Evolutionary conservation across 2,113 vertebrate genomes (phyloP), one percentile per base, ranked within the genome.

Genomic region (Danionella cerebrum): DNA sequence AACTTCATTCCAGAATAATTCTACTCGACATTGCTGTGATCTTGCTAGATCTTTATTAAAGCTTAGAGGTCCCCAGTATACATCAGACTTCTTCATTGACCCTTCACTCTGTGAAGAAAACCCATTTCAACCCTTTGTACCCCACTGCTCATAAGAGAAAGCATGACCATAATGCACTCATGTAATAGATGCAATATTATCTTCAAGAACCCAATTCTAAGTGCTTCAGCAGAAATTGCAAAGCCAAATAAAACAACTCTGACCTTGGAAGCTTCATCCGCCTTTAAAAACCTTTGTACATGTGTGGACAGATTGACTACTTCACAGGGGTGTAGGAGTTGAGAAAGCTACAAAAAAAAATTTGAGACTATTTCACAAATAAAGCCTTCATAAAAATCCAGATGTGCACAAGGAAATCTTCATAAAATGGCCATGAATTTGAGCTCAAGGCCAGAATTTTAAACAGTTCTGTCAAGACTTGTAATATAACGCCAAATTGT

Each of bases 301-400:
- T 18, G 27, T 18, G 21, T 16, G 33, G 29, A 70, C 14, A 35
- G 53, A 68, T 48, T 58, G 14, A 58, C 41, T 38, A 10, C 19
- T 25, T 36, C 53, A 22, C 9, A 9, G 54, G 25, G 29, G n/a
- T 68, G 14, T 45, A 31, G 0, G 18, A 47, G 42, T 63, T 22
- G 59, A 16, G 59, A 6, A 63, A 47, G 44, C 13, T 1, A 2
- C 38, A 36, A 74, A 44, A 70, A 82, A 80, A 76, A 65, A 47
- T 59, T 59, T 36, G 51, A 76, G 45, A 72, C 47, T 0, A 58
- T 51, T 21, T 67, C 71, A 79, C 80, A 77, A 82, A 85, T 83
- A 83, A 75, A 65, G 69, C 33, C 72, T 75, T 62, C 67, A 63
- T 76, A 71, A 76, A 82, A 80, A 77, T 58, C 71, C 73, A 79